Conservation (phyloP, 2,888 invertebrate species). For the Lithophane ornitopus region DNA sequence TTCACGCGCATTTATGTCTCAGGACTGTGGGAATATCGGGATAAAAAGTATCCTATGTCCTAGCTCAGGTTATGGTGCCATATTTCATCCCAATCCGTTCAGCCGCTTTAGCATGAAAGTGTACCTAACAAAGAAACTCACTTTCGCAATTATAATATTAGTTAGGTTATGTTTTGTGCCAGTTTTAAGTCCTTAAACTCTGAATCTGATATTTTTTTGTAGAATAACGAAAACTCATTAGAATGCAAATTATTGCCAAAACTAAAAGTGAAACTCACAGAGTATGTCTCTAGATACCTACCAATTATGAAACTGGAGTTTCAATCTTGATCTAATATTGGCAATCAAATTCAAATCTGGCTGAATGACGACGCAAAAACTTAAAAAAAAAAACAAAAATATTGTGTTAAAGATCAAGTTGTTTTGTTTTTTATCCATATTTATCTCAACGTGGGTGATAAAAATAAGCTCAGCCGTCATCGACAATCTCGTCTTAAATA, state of each 20-base stretch:
- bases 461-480: slow-evolving; percentile 34
- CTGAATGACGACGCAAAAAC: background rate
- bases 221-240: background rate
- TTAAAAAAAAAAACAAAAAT: background rate
- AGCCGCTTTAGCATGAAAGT: too few species aligned
- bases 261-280: background rate
- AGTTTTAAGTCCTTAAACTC: background rate
- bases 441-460: slow-evolving; percentile 42
- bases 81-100: too few species aligned
- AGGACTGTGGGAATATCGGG: too few species aligned
- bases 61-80: too few species aligned
- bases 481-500: slow-evolving; percentile 30
- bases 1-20: too few species aligned
- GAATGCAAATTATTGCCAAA: too few species aligned
- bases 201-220: background rate
- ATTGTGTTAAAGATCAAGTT: slow-evolving; percentile 14
- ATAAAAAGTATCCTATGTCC: too few species aligned
- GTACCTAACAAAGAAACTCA: too few species aligned
- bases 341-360: slow-evolving; percentile 10
- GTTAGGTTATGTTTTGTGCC: too few species aligned
- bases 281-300: background rate
- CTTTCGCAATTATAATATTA: too few species aligned
- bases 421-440: slow-evolving; percentile 38
- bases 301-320: slow-evolving; percentile 11
- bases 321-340: background rate